phyloP scores from a whole-genome alignment of 2,888 invertebrate species.

The Acanthopleura granulata region DNA sequence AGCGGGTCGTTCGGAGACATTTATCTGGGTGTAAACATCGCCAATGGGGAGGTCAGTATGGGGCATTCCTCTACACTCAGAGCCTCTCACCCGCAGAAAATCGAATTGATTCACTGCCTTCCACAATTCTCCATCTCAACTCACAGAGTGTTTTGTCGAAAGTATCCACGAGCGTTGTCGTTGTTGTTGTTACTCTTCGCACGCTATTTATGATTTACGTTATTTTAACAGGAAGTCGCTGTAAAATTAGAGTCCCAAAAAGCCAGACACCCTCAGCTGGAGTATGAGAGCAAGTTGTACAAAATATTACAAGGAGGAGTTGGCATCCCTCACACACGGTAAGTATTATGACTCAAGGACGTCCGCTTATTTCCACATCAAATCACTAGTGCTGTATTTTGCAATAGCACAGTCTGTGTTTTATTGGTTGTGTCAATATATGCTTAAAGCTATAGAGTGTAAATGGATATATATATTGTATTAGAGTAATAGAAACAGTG shows the following conservation, averaged over 20 bases:
- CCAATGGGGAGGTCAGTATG: slow-evolving; percentile 64
- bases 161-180: not conserved
- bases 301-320: slow-evolving; percentile 72
- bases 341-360: slow-evolving; percentile 21
- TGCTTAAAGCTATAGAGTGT: no score
- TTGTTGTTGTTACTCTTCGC: not conserved
- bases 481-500: no score
- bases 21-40: slow-evolving; percentile 66
- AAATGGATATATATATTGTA: no score
- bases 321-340: slow-evolving; percentile 67
- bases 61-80: not conserved
- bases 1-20: slow-evolving; percentile 70
- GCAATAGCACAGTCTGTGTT: no score
- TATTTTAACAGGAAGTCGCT: slow-evolving; percentile 70
- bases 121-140: not conserved
- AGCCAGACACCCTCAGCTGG: slow-evolving; percentile 72
- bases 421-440: no score
- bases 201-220: not conserved
- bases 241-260: slow-evolving; percentile 72
- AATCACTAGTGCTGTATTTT: not conserved
- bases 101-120: not conserved
- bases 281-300: slow-evolving; percentile 73
- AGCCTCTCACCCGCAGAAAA: not conserved
- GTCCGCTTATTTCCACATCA: not conserved
- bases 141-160: not conserved